Conservation (phyloP, 2,888 invertebrate species). For the Smittia aterrima region DNA sequence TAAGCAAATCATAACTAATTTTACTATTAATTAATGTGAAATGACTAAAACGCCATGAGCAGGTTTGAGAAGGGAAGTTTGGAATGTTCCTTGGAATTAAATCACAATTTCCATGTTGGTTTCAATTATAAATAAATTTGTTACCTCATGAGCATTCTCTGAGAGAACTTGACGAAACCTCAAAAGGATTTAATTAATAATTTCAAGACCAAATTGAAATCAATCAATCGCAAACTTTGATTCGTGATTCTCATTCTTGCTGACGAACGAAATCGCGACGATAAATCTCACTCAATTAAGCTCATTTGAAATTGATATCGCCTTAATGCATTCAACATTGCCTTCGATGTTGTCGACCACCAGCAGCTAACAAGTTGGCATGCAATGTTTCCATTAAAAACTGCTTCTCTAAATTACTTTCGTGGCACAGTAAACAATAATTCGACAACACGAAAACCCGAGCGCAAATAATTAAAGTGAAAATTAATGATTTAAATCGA, state of each 20-base stretch:
- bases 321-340: conserved; percentile 43
- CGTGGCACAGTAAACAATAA: conserved; percentile 13
- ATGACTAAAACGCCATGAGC: conserved; percentile 3
- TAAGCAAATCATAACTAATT: conserved; percentile 39
- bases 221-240: neutral
- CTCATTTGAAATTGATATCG: conserved; percentile 44
- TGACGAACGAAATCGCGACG: conserved; percentile 42
- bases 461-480: conserved; percentile 34
- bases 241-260: neutral
- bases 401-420: conserved; percentile 33
- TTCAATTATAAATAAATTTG: conserved; percentile 39
- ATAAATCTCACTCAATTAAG: conserved; percentile 46
- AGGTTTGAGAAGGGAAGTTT: neutral
- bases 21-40: conserved; percentile 34
- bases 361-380: conserved; percentile 37
- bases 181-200: conserved; percentile 33
- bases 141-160: neutral
- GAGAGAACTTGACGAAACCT: neutral
- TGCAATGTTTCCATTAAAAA: conserved; percentile 37
- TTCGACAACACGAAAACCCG: conserved; percentile 3
- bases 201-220: conserved; percentile 1
- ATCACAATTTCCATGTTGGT: conserved; percentile 39
- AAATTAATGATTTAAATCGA: conserved; percentile 29
- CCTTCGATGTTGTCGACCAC: neutral
- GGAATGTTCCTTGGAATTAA: conserved; percentile 16